These are phyloP conservation scores for Tauraco erythrolophus DNA, from an alignment of 2,113 vertebrate species.

Conservation along the genomic window DNA sequence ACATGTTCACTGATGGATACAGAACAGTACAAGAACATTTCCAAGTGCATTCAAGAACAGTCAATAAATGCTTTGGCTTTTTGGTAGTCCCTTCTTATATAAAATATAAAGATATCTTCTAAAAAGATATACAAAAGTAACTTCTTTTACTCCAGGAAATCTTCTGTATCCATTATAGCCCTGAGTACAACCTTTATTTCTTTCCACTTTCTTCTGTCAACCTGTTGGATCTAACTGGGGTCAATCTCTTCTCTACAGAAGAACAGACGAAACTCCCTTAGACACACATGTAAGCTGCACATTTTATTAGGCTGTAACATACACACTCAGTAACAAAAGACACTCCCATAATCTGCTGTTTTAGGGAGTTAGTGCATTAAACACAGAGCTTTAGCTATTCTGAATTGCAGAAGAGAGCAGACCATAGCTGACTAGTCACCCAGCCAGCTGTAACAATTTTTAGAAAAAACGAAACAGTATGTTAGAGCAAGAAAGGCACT, in stretches of 20 bases:
- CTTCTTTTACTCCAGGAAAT: conserved; percentile 20
- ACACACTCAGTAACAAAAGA: not conserved
- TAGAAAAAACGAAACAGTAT: not conserved
- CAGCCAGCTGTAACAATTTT: conserved; percentile 13
- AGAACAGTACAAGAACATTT: conserved; percentile 44
- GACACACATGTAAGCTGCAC: not conserved
- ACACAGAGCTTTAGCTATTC: not conserved
- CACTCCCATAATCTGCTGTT: not conserved
- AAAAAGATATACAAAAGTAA: conserved; percentile 12
- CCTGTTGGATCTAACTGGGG: not conserved
- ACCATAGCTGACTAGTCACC: not conserved
- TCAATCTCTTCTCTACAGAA: not conserved
- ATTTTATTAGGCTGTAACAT: not conserved
- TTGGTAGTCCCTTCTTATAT: conserved; percentile 15
- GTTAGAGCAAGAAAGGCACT: not conserved
- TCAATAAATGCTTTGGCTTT: conserved; percentile 42
- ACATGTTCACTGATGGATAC: conserved; percentile 37
- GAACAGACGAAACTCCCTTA: not conserved
- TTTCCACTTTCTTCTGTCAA: not conserved
- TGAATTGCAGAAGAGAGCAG: not conserved
- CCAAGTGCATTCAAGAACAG: conserved; percentile 33
- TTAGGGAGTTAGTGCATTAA: not conserved
- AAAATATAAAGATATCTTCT: conserved; percentile 45
- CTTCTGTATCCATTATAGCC: not conserved
- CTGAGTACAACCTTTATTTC: not conserved